phyloP scores from a whole-genome alignment of 2,888 invertebrate genomes.

The Macropis europaea region DNA sequence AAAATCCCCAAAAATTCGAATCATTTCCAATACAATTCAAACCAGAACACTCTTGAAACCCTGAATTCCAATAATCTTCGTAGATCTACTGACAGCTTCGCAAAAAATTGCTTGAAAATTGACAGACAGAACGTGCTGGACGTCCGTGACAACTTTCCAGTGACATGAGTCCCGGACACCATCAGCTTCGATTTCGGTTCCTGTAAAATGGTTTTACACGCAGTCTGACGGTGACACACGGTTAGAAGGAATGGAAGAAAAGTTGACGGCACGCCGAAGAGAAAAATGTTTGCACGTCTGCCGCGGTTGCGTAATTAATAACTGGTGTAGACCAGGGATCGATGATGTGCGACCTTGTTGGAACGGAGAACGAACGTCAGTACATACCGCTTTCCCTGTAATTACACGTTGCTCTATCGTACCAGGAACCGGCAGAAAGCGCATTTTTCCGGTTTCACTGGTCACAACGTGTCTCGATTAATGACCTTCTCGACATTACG shows the following conservation, averaged over 20 bases:
- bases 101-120: too few species aligned
- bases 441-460: conserved; percentile 27
- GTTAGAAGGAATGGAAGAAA: neutral
- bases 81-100: too few species aligned
- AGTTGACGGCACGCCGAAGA: neutral
- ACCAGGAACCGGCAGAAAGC: conserved; percentile 34
- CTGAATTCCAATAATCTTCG: too few species aligned
- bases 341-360: conserved; percentile 40
- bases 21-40: too few species aligned
- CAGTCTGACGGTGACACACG: neutral
- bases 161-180: too few species aligned
- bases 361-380: neutral
- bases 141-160: too few species aligned
- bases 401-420: conserved; percentile 37
- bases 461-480: conserved; percentile 25
- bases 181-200: neutral
- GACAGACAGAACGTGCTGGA: too few species aligned
- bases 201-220: neutral
- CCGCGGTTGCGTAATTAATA: conserved; percentile 33
- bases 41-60: too few species aligned
- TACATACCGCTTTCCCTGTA: conserved; percentile 36
- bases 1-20: too few species aligned
- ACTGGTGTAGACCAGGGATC: neutral
- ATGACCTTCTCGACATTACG: conserved; percentile 29
- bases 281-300: conserved; percentile 26